Conservation (phyloP, 1,140 invertebrate genomes). For the Drosophila nebulosa region DNA sequence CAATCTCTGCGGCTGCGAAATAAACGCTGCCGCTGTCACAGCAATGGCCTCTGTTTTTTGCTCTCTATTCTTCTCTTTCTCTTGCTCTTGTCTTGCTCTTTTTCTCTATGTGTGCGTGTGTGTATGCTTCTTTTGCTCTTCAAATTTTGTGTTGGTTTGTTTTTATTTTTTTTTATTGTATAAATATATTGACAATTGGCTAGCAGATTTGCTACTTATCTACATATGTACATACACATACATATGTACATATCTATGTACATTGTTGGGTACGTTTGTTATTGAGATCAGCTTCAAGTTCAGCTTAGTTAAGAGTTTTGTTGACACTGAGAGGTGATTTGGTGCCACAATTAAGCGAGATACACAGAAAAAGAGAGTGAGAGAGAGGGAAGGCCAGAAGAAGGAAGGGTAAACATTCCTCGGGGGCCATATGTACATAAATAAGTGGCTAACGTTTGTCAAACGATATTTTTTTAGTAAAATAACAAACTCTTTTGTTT, state of each 20-base stretch:
- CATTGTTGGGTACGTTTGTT: constrained; percentile 1
- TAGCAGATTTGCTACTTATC: background rate
- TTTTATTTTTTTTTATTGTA: too few species aligned
- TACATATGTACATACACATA: constrained; percentile 5
- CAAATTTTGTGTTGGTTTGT: background rate
- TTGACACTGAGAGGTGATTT: background rate
- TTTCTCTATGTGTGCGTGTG: too few species aligned
- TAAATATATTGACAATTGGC: background rate
- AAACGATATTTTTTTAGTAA: too few species aligned
- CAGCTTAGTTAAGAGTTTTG: background rate
- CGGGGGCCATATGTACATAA: too few species aligned
- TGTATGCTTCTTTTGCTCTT: background rate
- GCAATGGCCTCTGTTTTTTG: background rate
- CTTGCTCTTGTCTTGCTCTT: background rate
- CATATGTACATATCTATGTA: constrained; percentile 4
- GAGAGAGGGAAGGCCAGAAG: constrained; percentile 2
- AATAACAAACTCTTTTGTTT: too few species aligned
- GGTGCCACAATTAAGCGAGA: background rate
- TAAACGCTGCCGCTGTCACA: background rate
- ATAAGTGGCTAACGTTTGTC: too few species aligned
- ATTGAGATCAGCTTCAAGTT: constrained; percentile 37
- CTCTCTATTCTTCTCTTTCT: constrained; percentile 6
- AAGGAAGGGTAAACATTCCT: too few species aligned
- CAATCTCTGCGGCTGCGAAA: background rate
- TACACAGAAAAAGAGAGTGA: background rate